Conservation (phyloP, 2,113 vertebrate genomes). For the Prionailurus viverrinus region DNA sequence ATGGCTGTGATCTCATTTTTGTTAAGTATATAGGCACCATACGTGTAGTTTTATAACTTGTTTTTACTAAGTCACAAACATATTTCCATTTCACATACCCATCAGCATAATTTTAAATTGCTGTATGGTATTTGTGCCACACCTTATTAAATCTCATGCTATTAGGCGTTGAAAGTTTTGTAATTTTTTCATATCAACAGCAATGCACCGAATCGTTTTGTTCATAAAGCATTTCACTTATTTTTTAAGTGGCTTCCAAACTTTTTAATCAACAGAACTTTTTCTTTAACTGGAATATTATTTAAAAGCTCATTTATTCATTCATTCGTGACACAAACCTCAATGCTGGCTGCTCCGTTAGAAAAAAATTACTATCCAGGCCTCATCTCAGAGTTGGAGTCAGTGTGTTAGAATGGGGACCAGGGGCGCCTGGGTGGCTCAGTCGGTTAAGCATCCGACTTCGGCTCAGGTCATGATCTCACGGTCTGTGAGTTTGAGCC, state of each 20-base stretch:
- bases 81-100: neutral
- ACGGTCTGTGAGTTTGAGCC: too few relatives aligned
- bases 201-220: neutral
- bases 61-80: neutral
- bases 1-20: constrained; percentile 32
- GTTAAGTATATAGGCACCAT: neutral
- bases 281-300: neutral
- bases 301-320: neutral
- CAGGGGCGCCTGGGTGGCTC: too few relatives aligned
- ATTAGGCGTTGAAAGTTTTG: constrained; percentile 15
- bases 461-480: too few relatives aligned
- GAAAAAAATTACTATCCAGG: neutral
- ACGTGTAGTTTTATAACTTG: neutral
- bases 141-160: neutral
- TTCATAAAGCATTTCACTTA: constrained; percentile 19
- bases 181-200: neutral
- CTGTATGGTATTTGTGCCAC: neutral
- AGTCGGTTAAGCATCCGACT: too few relatives aligned
- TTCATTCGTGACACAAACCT: neutral
- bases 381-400: constrained; percentile 26
- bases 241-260: constrained; percentile 43
- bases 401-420: neutral
- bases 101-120: neutral
- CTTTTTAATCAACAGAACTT: neutral
- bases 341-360: neutral